Conservation (phyloP, 2,113 vertebrate genomes). For the Andinoacara biseriatus region DNA sequence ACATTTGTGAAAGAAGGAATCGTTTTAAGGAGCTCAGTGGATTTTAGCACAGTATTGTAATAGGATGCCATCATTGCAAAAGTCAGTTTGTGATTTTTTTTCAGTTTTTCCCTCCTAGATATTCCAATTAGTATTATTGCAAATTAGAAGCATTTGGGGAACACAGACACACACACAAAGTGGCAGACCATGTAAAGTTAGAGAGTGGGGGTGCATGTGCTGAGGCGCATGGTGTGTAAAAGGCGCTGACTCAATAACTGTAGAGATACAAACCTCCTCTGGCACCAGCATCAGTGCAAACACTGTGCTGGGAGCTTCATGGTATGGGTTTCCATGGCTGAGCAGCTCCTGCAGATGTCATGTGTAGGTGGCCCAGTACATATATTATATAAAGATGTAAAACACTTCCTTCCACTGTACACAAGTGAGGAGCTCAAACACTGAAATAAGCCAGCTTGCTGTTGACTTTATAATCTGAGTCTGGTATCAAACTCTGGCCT, state of each 20-base stretch:
- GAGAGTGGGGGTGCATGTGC: no score
- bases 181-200: no score
- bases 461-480: not conserved
- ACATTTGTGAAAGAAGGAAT: not conserved
- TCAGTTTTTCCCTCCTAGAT: not conserved
- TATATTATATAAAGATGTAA: not conserved
- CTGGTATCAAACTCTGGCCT: not conserved
- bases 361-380: not conserved
- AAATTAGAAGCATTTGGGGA: no score
- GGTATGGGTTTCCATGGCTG: not conserved
- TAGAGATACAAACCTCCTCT: no score
- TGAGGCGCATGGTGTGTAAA: no score
- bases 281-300: no score
- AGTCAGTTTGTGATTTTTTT: not conserved
- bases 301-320: not conserved
- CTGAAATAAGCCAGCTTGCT: not conserved
- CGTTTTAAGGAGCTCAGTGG: not conserved
- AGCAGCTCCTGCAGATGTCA: not conserved
- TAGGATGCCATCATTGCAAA: not conserved
- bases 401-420: not conserved
- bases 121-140: no score
- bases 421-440: not conserved
- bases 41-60: not conserved
- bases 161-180: no score
- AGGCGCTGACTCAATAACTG: no score